These are phyloP conservation scores for Nesospiza acunhae DNA, from an alignment of 2,113 vertebrate species.

Conservation along the genomic window DNA sequence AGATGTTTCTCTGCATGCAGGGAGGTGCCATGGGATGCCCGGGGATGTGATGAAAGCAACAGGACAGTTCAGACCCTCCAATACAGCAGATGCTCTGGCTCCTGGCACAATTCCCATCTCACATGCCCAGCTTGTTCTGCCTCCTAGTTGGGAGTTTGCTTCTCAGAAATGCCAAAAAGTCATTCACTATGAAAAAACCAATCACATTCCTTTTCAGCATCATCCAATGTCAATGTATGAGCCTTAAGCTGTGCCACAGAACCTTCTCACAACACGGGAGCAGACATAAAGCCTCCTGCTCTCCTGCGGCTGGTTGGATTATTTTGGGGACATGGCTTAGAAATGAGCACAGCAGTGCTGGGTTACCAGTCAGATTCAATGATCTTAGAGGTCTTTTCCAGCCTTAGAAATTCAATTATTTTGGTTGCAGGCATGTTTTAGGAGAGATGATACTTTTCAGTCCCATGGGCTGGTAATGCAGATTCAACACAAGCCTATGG, in stretches of 20 bases:
- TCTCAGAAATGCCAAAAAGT: background rate
- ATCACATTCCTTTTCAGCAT: background rate
- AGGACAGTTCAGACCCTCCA: background rate
- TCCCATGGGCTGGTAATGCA: rapidly evolving
- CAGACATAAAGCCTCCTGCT: background rate
- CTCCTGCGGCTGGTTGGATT: background rate
- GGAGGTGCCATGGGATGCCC: background rate
- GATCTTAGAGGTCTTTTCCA: background rate
- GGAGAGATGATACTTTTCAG: background rate
- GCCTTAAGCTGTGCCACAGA: background rate
- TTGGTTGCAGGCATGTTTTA: background rate
- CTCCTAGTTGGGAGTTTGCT: background rate
- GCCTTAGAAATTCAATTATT: background rate
- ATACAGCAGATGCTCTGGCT: background rate
- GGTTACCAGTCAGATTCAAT: background rate
- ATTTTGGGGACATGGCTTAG: background rate
- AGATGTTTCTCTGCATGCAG: background rate
- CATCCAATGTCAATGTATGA: background rate
- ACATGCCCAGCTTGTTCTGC: background rate
- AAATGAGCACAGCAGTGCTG: background rate
- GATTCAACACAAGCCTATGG: background rate
- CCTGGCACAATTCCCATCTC: background rate
- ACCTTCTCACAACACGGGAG: background rate
- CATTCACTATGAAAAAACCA: background rate
- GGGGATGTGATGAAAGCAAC: background rate